Conservation (phyloP, 2,113 vertebrate genomes). For the Felis chaus region DNA sequence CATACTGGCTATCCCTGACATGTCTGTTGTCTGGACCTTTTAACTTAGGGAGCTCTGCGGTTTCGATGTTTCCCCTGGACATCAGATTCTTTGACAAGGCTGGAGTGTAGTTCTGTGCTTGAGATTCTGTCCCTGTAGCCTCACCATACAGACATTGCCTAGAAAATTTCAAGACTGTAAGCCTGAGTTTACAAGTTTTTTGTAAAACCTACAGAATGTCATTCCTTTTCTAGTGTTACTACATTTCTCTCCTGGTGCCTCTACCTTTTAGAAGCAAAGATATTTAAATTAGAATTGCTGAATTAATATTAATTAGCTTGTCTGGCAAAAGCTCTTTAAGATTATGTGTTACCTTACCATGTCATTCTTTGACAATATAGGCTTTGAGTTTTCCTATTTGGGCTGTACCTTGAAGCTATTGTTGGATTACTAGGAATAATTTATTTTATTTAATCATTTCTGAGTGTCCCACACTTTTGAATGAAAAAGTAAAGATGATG, state of each 20-base stretch:
- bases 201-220: not conserved
- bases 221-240: not conserved
- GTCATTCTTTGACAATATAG: not conserved
- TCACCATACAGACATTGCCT: not conserved
- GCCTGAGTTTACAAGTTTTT: not conserved
- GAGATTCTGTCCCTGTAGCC: not conserved
- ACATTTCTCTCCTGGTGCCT: not conserved
- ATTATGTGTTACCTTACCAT: not conserved
- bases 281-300: not conserved
- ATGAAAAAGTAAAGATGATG: not conserved
- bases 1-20: not conserved
- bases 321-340: not conserved
- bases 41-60: not conserved
- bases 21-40: not conserved
- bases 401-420: not conserved
- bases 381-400: not conserved
- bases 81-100: not conserved
- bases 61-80: not conserved
- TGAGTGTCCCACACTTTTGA: not conserved
- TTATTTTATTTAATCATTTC: not conserved
- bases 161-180: not conserved
- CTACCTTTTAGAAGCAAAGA: not conserved
- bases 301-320: not conserved
- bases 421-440: not conserved
- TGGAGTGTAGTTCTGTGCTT: not conserved